Percentiles rank a stretch among this genome's conserved stretches.
Evolutionary conservation across 2,113 vertebrate species (phyloP).

Genomic region (Columbina picui): DNA sequence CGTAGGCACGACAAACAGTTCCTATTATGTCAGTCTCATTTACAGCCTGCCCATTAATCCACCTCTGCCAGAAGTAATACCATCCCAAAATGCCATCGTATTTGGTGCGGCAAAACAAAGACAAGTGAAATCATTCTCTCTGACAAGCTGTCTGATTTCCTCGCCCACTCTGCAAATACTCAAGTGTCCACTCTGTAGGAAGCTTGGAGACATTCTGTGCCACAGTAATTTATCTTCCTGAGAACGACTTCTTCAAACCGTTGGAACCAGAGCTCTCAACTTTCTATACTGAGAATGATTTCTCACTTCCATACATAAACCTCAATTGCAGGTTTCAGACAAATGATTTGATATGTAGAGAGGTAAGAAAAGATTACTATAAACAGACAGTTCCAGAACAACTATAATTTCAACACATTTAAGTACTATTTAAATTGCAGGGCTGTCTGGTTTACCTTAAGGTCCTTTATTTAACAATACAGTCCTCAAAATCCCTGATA

Average conservation of each 20-base stretch:
- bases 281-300: neutral
- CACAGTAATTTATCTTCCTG: neutral
- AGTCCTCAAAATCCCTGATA: neutral
- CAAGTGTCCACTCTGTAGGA: neutral
- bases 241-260: neutral
- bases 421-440: neutral
- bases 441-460: neutral
- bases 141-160: neutral
- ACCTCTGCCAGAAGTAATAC: neutral
- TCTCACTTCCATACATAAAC: neutral
- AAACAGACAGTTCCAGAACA: neutral
- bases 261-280: neutral
- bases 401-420: neutral
- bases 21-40: neutral
- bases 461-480: neutral
- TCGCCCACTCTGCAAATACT: neutral
- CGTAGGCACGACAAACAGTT: neutral
- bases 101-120: neutral
- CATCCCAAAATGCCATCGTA: neutral
- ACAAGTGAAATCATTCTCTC: neutral
- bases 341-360: neutral
- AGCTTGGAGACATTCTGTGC: neutral
- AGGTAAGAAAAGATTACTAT: neutral
- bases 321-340: neutral
- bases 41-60: neutral